Evolutionary conservation across 2,888 invertebrate species (phyloP).

Genomic region (Periphyllus acericola): DNA sequence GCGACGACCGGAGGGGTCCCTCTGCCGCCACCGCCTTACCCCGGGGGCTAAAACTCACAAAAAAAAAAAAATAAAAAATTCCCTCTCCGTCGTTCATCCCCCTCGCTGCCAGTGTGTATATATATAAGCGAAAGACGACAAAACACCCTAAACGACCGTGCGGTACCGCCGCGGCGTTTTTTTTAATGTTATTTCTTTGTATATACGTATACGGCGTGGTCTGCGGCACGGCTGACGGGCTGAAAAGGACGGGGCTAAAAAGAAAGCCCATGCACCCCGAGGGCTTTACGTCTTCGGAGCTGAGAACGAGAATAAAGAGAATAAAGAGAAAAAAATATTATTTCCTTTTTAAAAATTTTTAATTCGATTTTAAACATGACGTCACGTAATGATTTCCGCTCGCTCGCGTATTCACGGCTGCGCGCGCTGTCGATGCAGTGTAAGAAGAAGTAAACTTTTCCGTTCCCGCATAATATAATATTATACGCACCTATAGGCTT

Average conservation of each 20-base stretch:
- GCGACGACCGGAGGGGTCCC: constrained; percentile 8
- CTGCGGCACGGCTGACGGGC: background rate
- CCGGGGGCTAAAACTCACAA: constrained; percentile 50
- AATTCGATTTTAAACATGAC: constrained; percentile 56
- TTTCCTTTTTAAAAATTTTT: constrained; percentile 46
- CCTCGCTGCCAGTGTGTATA: background rate
- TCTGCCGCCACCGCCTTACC: constrained; percentile 35
- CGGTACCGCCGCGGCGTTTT: constrained; percentile 39
- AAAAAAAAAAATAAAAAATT: constrained; percentile 26
- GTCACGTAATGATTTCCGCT: constrained; percentile 43
- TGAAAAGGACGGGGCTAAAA: constrained; percentile 15
- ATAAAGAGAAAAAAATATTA: constrained; percentile 31
- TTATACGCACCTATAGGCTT: too few species aligned
- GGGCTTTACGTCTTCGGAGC: constrained; percentile 36
- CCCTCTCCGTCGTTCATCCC: background rate
- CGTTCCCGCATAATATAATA: too few species aligned
- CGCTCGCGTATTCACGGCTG: background rate
- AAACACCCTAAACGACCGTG: constrained; percentile 61
- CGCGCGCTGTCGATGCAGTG: background rate
- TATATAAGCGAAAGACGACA: constrained; percentile 47
- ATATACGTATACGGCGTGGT: background rate
- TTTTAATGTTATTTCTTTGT: constrained; percentile 59
- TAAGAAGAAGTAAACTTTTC: background rate
- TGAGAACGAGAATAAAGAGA: background rate
- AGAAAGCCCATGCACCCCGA: constrained; percentile 18